phyloP scores from a whole-genome alignment of 2,797 vertebrate species.

The Sebastes matsubarae region DNA sequence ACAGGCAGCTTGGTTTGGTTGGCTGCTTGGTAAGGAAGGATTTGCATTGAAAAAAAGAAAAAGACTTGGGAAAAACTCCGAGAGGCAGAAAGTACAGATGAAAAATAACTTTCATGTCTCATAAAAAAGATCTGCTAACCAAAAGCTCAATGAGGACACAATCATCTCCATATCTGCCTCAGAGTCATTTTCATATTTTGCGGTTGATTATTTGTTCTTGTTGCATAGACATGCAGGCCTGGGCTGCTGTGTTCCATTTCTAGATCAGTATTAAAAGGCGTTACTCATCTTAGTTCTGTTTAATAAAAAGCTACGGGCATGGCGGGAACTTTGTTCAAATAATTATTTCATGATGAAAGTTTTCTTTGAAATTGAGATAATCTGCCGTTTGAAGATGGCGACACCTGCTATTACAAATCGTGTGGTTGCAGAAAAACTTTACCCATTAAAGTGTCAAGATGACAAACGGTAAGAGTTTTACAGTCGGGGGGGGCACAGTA shows the following conservation, averaged over 20 bases:
- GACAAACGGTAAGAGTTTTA: neutral
- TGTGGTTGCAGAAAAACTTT: neutral
- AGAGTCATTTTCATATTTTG: conserved; percentile 51
- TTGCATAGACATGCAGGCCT: conserved; percentile 8
- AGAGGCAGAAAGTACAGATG: conserved; percentile 42
- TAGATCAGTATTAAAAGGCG: conserved; percentile 17
- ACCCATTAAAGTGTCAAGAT: neutral
- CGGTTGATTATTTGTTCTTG: conserved; percentile 62
- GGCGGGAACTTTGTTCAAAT: conserved; percentile 14
- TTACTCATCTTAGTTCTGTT: conserved; percentile 24
- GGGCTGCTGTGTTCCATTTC: conserved; percentile 29
- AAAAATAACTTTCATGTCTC: conserved; percentile 60
- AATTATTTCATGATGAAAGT: conserved; percentile 27
- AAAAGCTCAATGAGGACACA: conserved; percentile 26
- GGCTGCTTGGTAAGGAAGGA: conserved; percentile 20
- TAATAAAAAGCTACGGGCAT: conserved; percentile 45
- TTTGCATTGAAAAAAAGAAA: conserved; percentile 26
- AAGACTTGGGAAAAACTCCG: conserved; percentile 13
- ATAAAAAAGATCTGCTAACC: conserved; percentile 45
- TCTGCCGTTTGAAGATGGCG: conserved; percentile 3
- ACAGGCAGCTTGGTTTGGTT: conserved; percentile 38
- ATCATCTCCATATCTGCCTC: conserved; percentile 61
- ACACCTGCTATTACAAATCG: conserved; percentile 16
- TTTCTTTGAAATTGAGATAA: conserved; percentile 44
- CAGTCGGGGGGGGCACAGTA: neutral